phyloP scores from a whole-genome alignment of 2,888 invertebrate species.

The Cheilosia soror region DNA sequence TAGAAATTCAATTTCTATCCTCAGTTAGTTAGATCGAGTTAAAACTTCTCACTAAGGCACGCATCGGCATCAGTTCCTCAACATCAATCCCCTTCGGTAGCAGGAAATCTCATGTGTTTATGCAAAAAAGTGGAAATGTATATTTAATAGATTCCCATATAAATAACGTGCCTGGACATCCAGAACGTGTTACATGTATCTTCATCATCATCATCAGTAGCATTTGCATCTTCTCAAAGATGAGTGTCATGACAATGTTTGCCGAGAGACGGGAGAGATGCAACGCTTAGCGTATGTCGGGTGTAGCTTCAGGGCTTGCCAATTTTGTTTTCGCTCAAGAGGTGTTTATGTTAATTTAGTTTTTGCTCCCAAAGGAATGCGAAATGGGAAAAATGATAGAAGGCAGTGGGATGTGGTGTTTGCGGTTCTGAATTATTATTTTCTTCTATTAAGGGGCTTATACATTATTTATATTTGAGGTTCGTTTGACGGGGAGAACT shows the following conservation, averaged over 20 bases:
- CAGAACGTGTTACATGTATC: slow-evolving; percentile 66
- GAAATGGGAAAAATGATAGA: slow-evolving; percentile 13
- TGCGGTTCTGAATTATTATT: background rate
- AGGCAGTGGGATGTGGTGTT: background rate
- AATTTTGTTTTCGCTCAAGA: slow-evolving; percentile 66
- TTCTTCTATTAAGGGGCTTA: too few relatives aligned
- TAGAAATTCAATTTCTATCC: slow-evolving; percentile 61
- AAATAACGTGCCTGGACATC: slow-evolving; percentile 60
- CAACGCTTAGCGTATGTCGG: background rate
- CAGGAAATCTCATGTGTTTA: slow-evolving; percentile 30
- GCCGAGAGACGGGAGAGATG: background rate
- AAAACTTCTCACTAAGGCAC: slow-evolving; percentile 42
- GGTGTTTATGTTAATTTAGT: slow-evolving; percentile 68
- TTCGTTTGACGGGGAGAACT: too few relatives aligned
- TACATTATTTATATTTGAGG: too few relatives aligned
- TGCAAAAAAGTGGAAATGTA: slow-evolving; percentile 42
- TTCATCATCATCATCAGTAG: slow-evolving; percentile 57
- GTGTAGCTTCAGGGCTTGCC: slow-evolving; percentile 17
- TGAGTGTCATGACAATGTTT: slow-evolving; percentile 56
- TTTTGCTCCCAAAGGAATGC: slow-evolving; percentile 13
- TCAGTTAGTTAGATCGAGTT: slow-evolving; percentile 33
- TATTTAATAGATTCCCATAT: slow-evolving; percentile 70
- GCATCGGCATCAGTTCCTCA: slow-evolving; percentile 1
- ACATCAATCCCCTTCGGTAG: slow-evolving; percentile 11
- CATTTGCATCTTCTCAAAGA: slow-evolving; percentile 38